Evolutionary conservation across 2,113 vertebrate genomes (phyloP).

Genomic region (Anoura caudifer): DNA sequence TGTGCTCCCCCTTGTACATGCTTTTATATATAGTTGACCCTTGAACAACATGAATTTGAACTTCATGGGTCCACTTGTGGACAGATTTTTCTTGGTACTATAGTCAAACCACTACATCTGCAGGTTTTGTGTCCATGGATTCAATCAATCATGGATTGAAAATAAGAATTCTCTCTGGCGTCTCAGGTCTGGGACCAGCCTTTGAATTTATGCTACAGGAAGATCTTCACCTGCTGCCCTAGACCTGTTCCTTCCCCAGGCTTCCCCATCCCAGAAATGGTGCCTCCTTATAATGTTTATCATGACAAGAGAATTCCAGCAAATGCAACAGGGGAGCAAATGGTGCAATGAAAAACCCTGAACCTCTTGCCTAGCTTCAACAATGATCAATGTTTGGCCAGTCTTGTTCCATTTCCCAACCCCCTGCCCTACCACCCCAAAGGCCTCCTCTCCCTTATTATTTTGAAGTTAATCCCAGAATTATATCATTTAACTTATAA

Average conservation of each 20-base stretch:
- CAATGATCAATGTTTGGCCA: fast-evolving
- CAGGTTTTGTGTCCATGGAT: not conserved
- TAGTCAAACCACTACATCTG: not conserved
- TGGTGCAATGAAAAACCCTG: not conserved
- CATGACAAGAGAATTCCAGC: not conserved
- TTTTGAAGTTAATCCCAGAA: not conserved
- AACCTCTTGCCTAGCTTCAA: not conserved
- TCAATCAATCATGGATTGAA: not conserved
- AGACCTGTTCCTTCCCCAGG: not conserved
- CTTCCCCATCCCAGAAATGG: not conserved
- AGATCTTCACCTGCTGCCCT: not conserved
- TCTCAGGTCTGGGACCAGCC: not conserved
- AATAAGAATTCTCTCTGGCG: not conserved
- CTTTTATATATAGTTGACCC: not conserved
- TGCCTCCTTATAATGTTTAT: not conserved
- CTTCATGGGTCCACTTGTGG: not conserved
- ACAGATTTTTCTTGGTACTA: not conserved
- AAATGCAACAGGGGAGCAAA: fast-evolving
- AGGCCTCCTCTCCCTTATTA: not conserved
- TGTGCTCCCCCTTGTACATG: fast-evolving
- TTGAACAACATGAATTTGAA: not conserved
- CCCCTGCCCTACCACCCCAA: not conserved
- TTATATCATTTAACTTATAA: not conserved
- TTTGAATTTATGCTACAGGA: not conserved
- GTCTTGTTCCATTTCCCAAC: not conserved